Evolutionary conservation across 2,113 vertebrate genomes (phyloP).

Genomic region (Pithys albifrons): DNA sequence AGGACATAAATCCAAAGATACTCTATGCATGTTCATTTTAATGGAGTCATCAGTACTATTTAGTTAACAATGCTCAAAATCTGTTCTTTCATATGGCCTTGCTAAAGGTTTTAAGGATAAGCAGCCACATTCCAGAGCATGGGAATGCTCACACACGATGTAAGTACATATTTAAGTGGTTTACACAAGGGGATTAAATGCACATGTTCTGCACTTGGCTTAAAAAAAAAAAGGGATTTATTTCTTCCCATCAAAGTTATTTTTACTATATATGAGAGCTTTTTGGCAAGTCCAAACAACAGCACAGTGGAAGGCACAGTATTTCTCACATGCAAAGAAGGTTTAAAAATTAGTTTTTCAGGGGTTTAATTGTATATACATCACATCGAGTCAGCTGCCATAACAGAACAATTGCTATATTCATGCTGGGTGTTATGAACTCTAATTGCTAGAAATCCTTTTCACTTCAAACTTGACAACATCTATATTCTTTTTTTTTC

Average conservation of each 20-base stretch:
- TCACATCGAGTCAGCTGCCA: background rate
- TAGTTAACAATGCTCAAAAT: background rate
- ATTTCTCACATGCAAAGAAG: background rate
- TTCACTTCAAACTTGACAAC: background rate
- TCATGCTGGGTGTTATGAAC: background rate
- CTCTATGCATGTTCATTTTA: background rate
- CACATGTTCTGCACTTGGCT: rapidly evolving
- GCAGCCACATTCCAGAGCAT: background rate
- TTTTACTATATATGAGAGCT: background rate
- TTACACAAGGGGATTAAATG: background rate
- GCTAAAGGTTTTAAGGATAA: background rate
- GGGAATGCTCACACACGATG: background rate
- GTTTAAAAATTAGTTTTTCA: background rate
- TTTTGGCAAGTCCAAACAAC: background rate
- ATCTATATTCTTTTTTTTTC: background rate
- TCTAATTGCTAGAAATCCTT: background rate
- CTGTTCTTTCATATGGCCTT: background rate
- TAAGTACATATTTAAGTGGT: background rate
- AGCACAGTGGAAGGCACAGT: background rate
- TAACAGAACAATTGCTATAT: background rate
- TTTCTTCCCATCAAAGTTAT: background rate
- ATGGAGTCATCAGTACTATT: background rate
- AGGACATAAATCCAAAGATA: background rate
- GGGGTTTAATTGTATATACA: background rate
- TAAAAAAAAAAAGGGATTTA: background rate